These are phyloP conservation scores for Mormyrus hasselquistii DNA, from an alignment of 2,797 vertebrate genomes.

Conservation along the genomic window DNA sequence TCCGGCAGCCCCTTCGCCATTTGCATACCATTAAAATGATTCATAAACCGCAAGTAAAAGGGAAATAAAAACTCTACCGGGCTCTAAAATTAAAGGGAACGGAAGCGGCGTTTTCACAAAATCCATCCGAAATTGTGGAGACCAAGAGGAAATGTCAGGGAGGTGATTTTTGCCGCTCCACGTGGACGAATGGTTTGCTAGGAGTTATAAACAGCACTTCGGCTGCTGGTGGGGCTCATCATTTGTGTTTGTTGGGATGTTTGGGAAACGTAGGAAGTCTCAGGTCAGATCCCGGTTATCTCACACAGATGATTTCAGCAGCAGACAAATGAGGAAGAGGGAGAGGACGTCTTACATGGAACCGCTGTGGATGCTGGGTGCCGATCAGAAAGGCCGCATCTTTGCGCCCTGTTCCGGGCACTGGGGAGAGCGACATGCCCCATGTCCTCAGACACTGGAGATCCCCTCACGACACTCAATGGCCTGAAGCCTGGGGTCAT, in stretches of 20 bases:
- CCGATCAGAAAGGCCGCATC: neutral
- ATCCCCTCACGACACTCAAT: neutral
- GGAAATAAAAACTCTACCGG: neutral
- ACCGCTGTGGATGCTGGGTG: neutral
- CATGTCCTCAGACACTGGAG: neutral
- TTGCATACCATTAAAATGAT: constrained; percentile 8
- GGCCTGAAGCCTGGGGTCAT: neutral
- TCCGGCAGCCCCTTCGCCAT: neutral
- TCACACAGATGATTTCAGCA: neutral
- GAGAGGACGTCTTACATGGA: neutral
- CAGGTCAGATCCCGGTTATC: neutral
- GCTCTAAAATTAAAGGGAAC: neutral
- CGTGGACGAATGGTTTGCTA: neutral
- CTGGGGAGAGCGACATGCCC: neutral
- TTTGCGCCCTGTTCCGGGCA: neutral
- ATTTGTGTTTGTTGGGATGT: neutral
- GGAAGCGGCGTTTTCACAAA: neutral
- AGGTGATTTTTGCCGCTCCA: neutral
- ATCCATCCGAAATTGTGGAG: neutral
- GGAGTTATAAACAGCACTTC: neutral
- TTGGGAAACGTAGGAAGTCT: neutral
- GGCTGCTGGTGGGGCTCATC: neutral
- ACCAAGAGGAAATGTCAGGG: neutral
- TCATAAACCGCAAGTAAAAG: constrained; percentile 3
- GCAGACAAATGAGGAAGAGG: neutral